Percentiles rank a stretch among this genome's conserved stretches.
Conservation (phyloP, 1,140 invertebrate species). For the Drosophila nikananu region DNA sequence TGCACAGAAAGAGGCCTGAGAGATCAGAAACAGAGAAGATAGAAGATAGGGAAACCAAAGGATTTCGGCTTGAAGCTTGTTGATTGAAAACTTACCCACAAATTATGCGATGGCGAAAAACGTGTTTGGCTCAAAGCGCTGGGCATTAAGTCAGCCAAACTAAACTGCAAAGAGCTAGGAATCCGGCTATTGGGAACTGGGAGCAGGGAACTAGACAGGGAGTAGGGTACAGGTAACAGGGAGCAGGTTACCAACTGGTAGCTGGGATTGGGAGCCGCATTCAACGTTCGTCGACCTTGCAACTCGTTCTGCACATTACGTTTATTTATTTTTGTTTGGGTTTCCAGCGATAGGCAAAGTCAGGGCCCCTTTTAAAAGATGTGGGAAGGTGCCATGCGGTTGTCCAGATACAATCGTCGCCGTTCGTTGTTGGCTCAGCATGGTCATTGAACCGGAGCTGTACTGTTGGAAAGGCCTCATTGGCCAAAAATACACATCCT, state of each 20-base stretch:
- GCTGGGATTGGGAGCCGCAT: conserved; percentile 33
- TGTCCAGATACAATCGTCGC: conserved; percentile 37
- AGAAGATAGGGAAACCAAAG: conserved; percentile 1
- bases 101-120: conserved; percentile 54
- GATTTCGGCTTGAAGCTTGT: conserved; percentile 10
- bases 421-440: conserved; percentile 11
- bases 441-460: conserved; percentile 53
- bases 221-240: not conserved
- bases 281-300: conserved; percentile 80
- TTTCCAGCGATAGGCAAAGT: conserved; percentile 27
- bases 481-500: conserved; percentile 61
- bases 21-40: not conserved
- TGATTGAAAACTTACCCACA: conserved; percentile 61
- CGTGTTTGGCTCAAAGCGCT: conserved; percentile 44
- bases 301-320: conserved; percentile 63
- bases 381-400: conserved; percentile 27
- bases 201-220: not conserved
- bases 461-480: conserved; percentile 20
- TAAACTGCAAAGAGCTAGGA: not conserved
- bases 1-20: not conserved
- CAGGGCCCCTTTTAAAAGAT: not conserved
- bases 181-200: conserved; percentile 10
- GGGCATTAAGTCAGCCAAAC: conserved; percentile 40
- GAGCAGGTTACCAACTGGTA: not conserved
- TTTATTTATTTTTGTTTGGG: conserved; percentile 26